Evolutionary conservation across 2,113 vertebrate species (phyloP), one percentile per base, ranked within the genome.

Genomic region (Pampusana beccarii): DNA sequence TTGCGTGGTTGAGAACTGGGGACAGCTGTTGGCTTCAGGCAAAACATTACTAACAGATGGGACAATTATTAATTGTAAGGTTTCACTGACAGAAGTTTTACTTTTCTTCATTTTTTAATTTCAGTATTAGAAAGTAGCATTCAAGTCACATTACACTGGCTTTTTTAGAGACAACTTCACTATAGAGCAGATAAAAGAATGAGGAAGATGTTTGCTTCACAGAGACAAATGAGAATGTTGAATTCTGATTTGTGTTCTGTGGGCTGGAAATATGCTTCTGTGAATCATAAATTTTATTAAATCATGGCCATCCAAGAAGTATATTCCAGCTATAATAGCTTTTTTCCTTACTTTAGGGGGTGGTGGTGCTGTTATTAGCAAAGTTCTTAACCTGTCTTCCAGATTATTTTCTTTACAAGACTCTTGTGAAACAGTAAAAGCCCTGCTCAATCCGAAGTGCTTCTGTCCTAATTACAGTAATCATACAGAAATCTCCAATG

Each of bases 1-100:
- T 28, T 54, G 33, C 51, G 80, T 46, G 54, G 74, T 1, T 69
- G 90, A 82, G 60, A 80, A 65, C 36, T 2, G 67, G 51, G 50
- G 60, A 90, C 92, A 96, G 92, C 94, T 96, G 93, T 46, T 93
- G 79, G 81, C 93, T 93, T 54, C 67, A 89, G 90, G 93, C 90
- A 96, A 70, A 83, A 86, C 74, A 80, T 34, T 50, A 72, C 36
- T 50, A 94, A 91, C 93, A 95, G 94, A 96, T 70, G 81, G 84
- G 85, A 90, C 81, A 88, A 48, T 90, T 85, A 88, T 56, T 93
- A 93, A 94, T 31, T 62, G 24, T 66, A 74, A 86, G 51, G 70
- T 70, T 75, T 92, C 75, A 62, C 66, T 10, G 23, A 72, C 5
- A 13, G 50, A 69, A 57, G 71, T 51, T 87, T 73, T 77, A 51